Conservation (phyloP, 2,797 vertebrate genomes). For the Dryobates pubescens region DNA sequence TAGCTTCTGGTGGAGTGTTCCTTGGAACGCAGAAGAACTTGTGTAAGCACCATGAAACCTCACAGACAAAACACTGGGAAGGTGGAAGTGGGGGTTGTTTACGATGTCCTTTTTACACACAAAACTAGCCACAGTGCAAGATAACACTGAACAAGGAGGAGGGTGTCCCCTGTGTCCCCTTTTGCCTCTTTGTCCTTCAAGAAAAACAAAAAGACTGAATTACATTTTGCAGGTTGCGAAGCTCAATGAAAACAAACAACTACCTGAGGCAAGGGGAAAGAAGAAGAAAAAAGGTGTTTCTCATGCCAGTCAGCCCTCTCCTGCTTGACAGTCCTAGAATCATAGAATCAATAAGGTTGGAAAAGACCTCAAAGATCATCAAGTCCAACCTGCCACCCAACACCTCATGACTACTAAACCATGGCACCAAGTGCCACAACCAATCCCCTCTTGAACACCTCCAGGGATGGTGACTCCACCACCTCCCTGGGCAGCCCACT, state of each 20-base stretch:
- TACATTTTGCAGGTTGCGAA: background rate
- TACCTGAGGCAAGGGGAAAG: background rate
- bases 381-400: too few species aligned
- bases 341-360: too few species aligned
- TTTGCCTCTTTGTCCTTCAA: background rate
- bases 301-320: background rate
- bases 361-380: too few species aligned
- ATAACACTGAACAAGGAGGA: background rate
- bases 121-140: background rate
- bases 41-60: background rate
- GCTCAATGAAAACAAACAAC: background rate
- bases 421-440: too few species aligned
- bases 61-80: background rate
- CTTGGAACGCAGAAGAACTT: background rate
- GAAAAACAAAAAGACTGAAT: background rate
- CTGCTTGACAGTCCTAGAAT: background rate
- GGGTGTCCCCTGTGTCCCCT: background rate
- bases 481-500: too few species aligned
- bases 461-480: too few species aligned
- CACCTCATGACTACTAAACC: too few species aligned
- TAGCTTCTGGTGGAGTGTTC: background rate
- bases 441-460: too few species aligned
- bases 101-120: background rate
- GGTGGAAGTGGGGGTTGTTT: background rate
- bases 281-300: background rate